Base-by-base conservation (phyloP, 2,888 invertebrate species). In the Platycheirus rosarum region DNA sequence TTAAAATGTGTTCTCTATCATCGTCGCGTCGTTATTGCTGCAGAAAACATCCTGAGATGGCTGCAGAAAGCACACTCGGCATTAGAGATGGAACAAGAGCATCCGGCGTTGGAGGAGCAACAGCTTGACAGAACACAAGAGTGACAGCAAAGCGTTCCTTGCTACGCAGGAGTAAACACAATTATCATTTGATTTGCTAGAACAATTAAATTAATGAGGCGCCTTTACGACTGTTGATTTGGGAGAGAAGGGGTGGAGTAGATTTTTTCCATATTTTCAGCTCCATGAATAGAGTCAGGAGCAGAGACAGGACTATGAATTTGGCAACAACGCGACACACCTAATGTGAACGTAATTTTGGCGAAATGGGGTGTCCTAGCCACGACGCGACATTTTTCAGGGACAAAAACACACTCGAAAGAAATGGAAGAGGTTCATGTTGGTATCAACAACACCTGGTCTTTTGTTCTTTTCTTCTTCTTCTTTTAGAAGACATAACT, bases 181-280 rank as follows among this genome's bases (percentile, higher is more conserved):
- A 82, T 82, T 82, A 76, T 76, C 68, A 73, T 82, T 76, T 71
- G 82, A 82, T 82, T 82, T 82, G 82, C 71, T 71, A 62, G 68
- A 82, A 82, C 82, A 82, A 82, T 82, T 82, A 76, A 71, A 82
- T 82, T 82, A 82, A 82, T 82, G 76, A 82, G 82, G 76, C 82
- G 71, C 76, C 76, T 68, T 76, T 66, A 71, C 77, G 77, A 76
- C 66, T 82, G 60, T 49, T 71, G 71, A 76, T 63, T 82, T 40
- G 35, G 53, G 16, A 32, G 49, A 6, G 20, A 8, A 18, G 14
- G 20, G 13, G 20, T 53, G n/a, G 53, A 4, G 32, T 11, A 20
- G 13, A 2, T 32, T 63, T 48, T 63, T 63, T 63, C n/a, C n/a
- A 9, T 37, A 20, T 48, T 32, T 63, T 9, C 35, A 42, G 7